A percentile compares a stretch with the other conserved stretches of the same genome.
These are phyloP conservation scores for Dendroctonus valens DNA, from an alignment of 1,140 invertebrate species.

Conservation along the genomic window DNA sequence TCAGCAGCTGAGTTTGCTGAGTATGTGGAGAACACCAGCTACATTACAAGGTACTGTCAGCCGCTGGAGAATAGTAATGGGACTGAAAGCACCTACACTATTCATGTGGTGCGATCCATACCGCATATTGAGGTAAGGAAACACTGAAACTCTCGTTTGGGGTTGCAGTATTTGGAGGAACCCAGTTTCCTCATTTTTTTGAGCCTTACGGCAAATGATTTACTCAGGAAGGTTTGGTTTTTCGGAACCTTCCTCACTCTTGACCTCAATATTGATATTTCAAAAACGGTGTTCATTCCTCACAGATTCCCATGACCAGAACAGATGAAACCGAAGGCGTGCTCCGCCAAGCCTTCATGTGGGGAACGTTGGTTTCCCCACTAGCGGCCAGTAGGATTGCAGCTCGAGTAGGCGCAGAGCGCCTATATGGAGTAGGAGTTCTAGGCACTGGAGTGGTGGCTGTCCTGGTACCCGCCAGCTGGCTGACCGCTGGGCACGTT, in stretches of 20 bases:
- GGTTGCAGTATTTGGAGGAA: too few relatives aligned
- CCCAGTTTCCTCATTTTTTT: too few relatives aligned
- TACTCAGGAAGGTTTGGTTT: too few relatives aligned
- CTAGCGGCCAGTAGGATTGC: conserved; percentile 59
- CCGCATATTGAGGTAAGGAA: conserved; percentile 48
- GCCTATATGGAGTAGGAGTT: conserved; percentile 57
- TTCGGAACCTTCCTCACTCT: too few relatives aligned
- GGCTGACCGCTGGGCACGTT: conserved; percentile 59
- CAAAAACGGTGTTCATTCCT: too few relatives aligned
- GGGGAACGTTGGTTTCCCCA: conserved; percentile 59
- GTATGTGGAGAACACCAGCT: conserved; percentile 52
- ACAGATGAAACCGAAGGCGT: conserved; percentile 57
- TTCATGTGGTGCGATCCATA: conserved; percentile 46
- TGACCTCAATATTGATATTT: too few relatives aligned
- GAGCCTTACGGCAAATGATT: too few relatives aligned
- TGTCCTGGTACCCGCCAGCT: conserved; percentile 58
- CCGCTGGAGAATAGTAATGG: conserved; percentile 38
- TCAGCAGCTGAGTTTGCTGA: conserved; percentile 51
- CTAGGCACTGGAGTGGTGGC: conserved; percentile 57
- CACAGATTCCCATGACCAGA: conserved; percentile 52
- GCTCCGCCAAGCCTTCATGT: conserved; percentile 58
- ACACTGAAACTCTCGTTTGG: too few relatives aligned
- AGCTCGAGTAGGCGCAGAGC: conserved; percentile 57
- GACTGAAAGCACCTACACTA: conserved; percentile 31
- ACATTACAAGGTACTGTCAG: conserved; percentile 50